Evolutionary conservation across 2,113 vertebrate species (phyloP), one percentile per base, ranked within the genome.

Genomic region (Ammodytes dubius): DNA sequence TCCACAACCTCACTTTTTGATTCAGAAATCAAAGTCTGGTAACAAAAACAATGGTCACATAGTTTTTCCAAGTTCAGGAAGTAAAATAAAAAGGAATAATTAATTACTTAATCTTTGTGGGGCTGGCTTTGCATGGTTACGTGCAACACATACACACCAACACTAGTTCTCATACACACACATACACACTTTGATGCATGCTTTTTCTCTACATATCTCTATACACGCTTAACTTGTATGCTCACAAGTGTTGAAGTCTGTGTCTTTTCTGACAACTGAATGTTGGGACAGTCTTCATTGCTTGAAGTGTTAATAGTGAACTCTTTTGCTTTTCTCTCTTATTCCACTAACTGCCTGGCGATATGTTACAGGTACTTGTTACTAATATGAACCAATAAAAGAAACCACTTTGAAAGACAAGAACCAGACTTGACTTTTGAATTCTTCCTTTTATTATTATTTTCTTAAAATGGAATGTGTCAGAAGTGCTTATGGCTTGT

Each of bases 351-450:
- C 43, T 73, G 70, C 52, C 50, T 70, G 59, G 76, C 68, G 65
- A 74, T 74, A 70, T 75, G 61, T 80, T 82, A 64, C 65, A 42
- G 50, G 7, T 70, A 61, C 46, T 61, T 88, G 56, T 87, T 87
- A 74, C n/a, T 85, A 85, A 74, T 71, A 85, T 86, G 37, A 88
- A 91, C 74, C 63, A 83, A 87, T 70, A 80, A 87, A 88, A 81
- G 49, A 63, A 63, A 79, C 7, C 1, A 39, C 66, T 54, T 79
- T 11, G 77, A 90, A 83, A 79, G 59, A 79, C 64, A 79, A 67
- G 15, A 45, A 37, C 1, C 46, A 58, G 42, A 63, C 72, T 85
- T 17, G 35, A 37, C 8, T 49, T 72, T 52, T 63, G 42, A 43
- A 74, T 43, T 61, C 40, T 65, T 65, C 3, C 0, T 6, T 42